Conservation (phyloP, 2,797 vertebrate species). For the Lerista edwardsae region DNA sequence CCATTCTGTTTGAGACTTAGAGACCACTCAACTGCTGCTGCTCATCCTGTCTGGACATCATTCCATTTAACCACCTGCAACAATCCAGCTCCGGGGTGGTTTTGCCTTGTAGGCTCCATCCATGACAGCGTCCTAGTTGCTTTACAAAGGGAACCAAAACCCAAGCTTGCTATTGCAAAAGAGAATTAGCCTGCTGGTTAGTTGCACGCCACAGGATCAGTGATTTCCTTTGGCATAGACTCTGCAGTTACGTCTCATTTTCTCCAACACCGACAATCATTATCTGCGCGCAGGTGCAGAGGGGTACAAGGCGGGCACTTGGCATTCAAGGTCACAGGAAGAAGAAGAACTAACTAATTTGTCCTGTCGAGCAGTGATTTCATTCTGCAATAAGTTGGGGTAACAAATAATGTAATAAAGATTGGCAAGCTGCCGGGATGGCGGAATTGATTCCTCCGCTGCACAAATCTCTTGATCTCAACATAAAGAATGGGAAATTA, state of each 20-base stretch:
- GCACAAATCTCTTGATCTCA: conserved; percentile 77
- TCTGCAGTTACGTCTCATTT: conserved; percentile 65
- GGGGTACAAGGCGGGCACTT: not conserved
- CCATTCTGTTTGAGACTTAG: not conserved
- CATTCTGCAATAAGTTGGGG: conserved; percentile 68
- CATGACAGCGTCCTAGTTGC: conserved; percentile 9
- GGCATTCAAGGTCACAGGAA: conserved; percentile 69
- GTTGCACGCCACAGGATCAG: conserved; percentile 38
- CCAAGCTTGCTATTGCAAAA: conserved; percentile 28
- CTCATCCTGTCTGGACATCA: not conserved
- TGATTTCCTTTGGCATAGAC: conserved; percentile 39
- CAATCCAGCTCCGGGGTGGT: not conserved
- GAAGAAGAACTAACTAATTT: conserved; percentile 59
- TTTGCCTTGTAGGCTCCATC: not conserved
- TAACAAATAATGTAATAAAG: conserved; percentile 77
- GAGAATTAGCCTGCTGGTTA: conserved; percentile 41
- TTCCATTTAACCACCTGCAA: not conserved
- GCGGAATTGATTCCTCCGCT: conserved; percentile 70
- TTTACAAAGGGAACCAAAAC: not conserved
- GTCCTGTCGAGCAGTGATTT: conserved; percentile 68
- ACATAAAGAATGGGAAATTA: conserved; percentile 74
- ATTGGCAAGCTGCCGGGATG: conserved; percentile 69
- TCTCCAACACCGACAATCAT: conserved; percentile 59
- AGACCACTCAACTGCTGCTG: not conserved
- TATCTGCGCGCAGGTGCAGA: conserved; percentile 61